phyloP scores from a whole-genome alignment of 2,113 vertebrate genomes.

The Turnix velox region DNA sequence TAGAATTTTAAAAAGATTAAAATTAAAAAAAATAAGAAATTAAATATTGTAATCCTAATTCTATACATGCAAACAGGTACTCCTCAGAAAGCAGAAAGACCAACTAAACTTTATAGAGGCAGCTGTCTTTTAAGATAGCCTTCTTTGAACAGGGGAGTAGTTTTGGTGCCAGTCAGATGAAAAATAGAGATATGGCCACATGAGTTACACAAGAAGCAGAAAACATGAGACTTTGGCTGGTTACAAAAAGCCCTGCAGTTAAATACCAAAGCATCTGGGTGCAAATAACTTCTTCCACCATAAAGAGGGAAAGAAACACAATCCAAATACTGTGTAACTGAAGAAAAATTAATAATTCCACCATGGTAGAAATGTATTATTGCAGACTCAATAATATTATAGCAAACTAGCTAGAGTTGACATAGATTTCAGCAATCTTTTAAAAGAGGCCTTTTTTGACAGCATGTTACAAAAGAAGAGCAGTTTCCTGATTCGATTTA shows the following conservation, averaged over 20 bases:
- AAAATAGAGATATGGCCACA: neutral
- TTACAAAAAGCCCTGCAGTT: neutral
- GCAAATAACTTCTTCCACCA: neutral
- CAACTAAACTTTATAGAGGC: neutral
- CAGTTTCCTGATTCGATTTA: neutral
- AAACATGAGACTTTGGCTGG: neutral
- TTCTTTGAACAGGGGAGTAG: neutral
- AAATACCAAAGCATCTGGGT: neutral
- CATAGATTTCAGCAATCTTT: neutral
- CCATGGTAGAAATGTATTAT: neutral
- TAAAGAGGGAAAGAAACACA: neutral
- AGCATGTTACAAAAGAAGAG: neutral
- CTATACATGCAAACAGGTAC: neutral
- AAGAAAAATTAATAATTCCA: neutral
- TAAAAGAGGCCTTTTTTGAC: neutral
- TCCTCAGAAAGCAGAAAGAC: neutral
- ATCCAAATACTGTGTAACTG: neutral
- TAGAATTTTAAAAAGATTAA: neutral
- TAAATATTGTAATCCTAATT: no score
- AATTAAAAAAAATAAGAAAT: no score
- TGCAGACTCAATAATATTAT: neutral
- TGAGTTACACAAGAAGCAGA: neutral
- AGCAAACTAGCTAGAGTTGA: neutral
- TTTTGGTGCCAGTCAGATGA: neutral
- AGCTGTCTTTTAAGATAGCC: neutral